Percentiles rank a stretch among this genome's conserved stretches.
Conservation (phyloP, 2,797 vertebrate species). For the Lerista edwardsae region DNA sequence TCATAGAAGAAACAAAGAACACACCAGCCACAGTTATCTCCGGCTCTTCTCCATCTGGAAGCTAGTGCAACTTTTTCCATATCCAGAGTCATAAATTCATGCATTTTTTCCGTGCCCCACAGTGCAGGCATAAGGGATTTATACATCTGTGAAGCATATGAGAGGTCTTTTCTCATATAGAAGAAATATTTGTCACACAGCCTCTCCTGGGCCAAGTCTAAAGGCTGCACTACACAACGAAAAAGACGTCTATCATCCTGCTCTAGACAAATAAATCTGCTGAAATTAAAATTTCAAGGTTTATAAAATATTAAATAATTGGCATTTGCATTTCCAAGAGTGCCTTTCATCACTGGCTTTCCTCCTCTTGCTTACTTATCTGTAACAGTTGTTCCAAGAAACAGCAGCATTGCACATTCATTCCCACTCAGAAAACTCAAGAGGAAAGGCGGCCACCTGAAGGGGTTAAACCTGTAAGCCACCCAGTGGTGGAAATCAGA, state of each 20-base stretch:
- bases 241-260: background rate
- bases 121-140: conserved; percentile 40
- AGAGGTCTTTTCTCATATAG: conserved; percentile 35
- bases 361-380: background rate
- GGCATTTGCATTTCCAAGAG: conserved; percentile 23
- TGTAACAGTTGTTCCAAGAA: background rate
- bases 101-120: conserved; percentile 26
- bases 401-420: background rate
- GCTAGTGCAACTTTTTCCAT: conserved; percentile 32
- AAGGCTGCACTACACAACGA: background rate
- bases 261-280: background rate
- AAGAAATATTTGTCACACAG: conserved; percentile 11
- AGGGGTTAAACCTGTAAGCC: background rate
- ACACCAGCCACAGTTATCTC: background rate
- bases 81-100: conserved; percentile 45
- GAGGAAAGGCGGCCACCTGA: background rate
- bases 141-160: conserved; percentile 62
- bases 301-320: conserved; percentile 28
- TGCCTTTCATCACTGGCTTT: background rate
- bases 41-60: background rate
- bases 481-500: background rate
- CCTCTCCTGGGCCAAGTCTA: background rate
- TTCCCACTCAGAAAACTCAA: background rate
- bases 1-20: background rate
- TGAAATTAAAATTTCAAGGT: conserved; percentile 9